Base-by-base conservation (phyloP, 2,797 vertebrate species). In the Podarcis lilfordi region DNA sequence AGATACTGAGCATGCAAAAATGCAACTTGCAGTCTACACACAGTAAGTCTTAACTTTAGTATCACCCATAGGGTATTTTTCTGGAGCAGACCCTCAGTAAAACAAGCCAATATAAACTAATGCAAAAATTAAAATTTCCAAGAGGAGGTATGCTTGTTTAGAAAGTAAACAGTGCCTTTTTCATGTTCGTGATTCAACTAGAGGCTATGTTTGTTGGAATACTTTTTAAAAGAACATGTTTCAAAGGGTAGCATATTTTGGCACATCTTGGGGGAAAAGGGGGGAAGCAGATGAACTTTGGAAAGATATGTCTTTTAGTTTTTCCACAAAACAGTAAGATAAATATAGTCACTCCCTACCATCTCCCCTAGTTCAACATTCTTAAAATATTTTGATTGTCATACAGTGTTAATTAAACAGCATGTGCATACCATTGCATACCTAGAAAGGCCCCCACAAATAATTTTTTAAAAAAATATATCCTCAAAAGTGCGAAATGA, bases 361-460 rank as follows among this genome's bases (percentile, higher is more conserved):
- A 88, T 72, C 86, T 91, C 68, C 2, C 5, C 71, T 59, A 35
- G 66, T 25, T 21, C 17, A 55, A 32, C 1, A 37, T 75, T 91
- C 75, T 74, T 50, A 72, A n/a, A 7, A 19, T 23, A 15, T 15
- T 89, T 88, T 89, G 82, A 86, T 59, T 13, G 0, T 11, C 81
- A 11, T 74, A 69, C 0, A 5, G 84, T 35, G 89, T 55, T 2
- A 27, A 77, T 2, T 3, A 37, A 84, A 55, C 4, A 25, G 40
- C 80, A 93, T 83, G 78, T 90, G 80, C 72, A 91, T 92, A 90
- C 91, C 80, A 27, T 0, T 55, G 91, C 69, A 85, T 91, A 55
- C 55, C 79, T 68, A 86, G 19, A 71, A 43, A 78, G 1, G 13
- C 50, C 3, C 50, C 50, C 50, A 15, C 50, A 55, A 55, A 55